phyloP scores from a whole-genome alignment of 1,140 invertebrate genomes.

The Melitaea cinxia region DNA sequence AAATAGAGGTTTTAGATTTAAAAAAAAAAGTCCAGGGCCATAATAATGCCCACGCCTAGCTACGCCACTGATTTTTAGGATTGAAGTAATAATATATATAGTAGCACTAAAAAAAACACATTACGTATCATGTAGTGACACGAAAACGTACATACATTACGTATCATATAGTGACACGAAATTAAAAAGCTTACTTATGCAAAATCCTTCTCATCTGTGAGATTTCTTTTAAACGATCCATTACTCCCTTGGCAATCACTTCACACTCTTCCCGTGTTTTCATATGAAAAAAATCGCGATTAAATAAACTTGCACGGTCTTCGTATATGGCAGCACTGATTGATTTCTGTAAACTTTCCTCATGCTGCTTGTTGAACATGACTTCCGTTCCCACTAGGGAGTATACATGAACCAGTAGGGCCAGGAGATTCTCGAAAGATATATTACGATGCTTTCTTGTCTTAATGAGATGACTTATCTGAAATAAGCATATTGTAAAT shows the following conservation, averaged over 20 bases:
- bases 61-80: no score
- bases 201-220: slow-evolving; percentile 66
- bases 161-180: no score
- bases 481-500: slow-evolving; percentile 38
- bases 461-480: slow-evolving; percentile 84
- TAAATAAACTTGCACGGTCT: slow-evolving; percentile 75
- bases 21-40: no score
- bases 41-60: no score
- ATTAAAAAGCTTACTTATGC: slow-evolving; percentile 70
- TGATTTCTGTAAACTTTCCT: slow-evolving; percentile 79
- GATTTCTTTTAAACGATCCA: slow-evolving; percentile 64
- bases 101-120: no score
- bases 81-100: no score
- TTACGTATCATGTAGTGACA: no score
- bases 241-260: slow-evolving; percentile 55
- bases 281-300: slow-evolving; percentile 43
- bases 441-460: slow-evolving; percentile 81
- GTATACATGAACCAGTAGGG: slow-evolving; percentile 84
- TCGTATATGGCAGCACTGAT: slow-evolving; percentile 84
- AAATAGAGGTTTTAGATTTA: no score
- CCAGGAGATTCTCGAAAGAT: slow-evolving; percentile 83
- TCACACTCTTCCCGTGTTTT: slow-evolving; percentile 63
- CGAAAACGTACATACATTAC: no score
- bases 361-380: slow-evolving; percentile 80
- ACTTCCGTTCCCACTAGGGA: slow-evolving; percentile 84